Percentiles rank a stretch among this genome's conserved stretches.
phyloP scores from a whole-genome alignment of 2,113 vertebrate genomes.

The Apaloderma vittatum region DNA sequence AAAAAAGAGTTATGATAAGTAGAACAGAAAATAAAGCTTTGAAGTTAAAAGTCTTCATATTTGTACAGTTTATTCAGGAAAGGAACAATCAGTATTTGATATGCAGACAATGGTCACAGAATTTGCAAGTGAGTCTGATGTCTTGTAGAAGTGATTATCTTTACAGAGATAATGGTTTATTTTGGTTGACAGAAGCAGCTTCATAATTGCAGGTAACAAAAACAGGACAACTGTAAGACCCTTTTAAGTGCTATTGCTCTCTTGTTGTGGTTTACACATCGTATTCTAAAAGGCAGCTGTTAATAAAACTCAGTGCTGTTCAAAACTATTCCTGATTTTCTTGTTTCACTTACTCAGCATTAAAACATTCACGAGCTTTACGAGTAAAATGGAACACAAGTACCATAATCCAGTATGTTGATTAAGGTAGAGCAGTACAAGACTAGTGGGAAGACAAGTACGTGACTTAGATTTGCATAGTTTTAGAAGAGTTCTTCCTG shows the following conservation, averaged over 20 bases:
- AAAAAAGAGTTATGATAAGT: not conserved
- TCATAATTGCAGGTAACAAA: not conserved
- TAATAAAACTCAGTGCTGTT: not conserved
- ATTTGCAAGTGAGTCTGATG: not conserved
- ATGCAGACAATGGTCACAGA: not conserved
- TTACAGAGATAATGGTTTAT: not conserved
- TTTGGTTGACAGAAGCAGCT: not conserved
- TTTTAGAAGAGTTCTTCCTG: not conserved
- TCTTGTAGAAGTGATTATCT: not conserved
- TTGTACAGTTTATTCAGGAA: slow-evolving; percentile 12
- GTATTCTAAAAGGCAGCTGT: not conserved
- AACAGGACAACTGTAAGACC: not conserved
- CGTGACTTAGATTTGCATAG: not conserved
- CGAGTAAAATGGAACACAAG: not conserved
- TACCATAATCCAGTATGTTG: not conserved
- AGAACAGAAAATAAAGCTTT: slow-evolving; percentile 51
- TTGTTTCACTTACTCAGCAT: not conserved
- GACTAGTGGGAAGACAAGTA: not conserved
- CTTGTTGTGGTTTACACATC: not conserved
- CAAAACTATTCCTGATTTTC: not conserved
- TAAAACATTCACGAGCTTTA: not conserved
- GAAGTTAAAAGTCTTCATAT: slow-evolving; percentile 44
- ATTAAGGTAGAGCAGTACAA: not conserved
- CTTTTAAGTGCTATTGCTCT: not conserved
- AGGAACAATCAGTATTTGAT: slow-evolving; percentile 3